Conservation (phyloP, 2,797 vertebrate species). For the Tadarida brasiliensis region DNA sequence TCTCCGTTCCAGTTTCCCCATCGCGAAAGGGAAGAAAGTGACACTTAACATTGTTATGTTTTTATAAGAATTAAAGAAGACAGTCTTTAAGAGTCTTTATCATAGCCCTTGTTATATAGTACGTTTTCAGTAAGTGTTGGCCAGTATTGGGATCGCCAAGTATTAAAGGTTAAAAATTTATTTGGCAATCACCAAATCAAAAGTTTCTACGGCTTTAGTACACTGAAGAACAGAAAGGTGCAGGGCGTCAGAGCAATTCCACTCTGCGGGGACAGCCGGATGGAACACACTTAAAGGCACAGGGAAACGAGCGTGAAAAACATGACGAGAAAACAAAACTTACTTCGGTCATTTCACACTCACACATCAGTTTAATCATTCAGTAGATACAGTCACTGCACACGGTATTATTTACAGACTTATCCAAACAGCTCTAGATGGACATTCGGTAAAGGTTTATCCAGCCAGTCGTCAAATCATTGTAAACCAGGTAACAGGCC, state of each 20-base stretch:
- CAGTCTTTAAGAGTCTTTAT: background rate
- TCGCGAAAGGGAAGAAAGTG: background rate
- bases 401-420: slow-evolving; percentile 76
- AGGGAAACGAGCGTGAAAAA: slow-evolving; percentile 29
- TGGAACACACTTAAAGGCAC: slow-evolving; percentile 67
- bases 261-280: slow-evolving; percentile 77
- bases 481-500: background rate
- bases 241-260: slow-evolving; percentile 75
- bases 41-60: background rate
- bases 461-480: background rate
- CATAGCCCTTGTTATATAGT: background rate
- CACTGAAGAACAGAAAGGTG: slow-evolving; percentile 78
- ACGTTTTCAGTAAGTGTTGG: background rate
- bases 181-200: background rate
- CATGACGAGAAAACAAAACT: slow-evolving; percentile 64
- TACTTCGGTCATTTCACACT: slow-evolving; percentile 77
- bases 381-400: background rate
- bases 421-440: slow-evolving; percentile 52
- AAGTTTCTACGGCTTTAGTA: slow-evolving; percentile 79
- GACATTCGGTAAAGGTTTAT: slow-evolving; percentile 40
- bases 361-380: slow-evolving; percentile 27
- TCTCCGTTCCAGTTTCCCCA: background rate
- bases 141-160: background rate
- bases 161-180: slow-evolving; percentile 35
- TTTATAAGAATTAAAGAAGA: background rate